Evolutionary conservation across 1,140 invertebrate genomes (phyloP).

Genomic region (Agrilus planipennis): DNA sequence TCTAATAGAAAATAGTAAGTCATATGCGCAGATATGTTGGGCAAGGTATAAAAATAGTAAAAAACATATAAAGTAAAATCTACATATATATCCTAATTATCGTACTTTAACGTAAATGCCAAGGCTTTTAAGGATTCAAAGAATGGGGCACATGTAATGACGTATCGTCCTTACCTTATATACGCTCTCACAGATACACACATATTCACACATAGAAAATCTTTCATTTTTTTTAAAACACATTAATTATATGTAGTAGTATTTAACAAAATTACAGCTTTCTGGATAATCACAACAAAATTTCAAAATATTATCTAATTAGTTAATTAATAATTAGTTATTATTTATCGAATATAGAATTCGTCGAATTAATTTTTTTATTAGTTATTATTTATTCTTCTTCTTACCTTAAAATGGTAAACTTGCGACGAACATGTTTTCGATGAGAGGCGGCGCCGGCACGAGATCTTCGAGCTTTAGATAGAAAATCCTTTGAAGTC

Average conservation of each 20-base stretch:
- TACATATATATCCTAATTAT: too few species aligned
- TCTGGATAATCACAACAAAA: neutral
- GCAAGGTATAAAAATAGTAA: too few species aligned
- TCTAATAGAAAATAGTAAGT: too few species aligned
- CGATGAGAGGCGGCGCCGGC: slow-evolving; percentile 81
- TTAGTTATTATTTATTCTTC: neutral
- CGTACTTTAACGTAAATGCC: too few species aligned
- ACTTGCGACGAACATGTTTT: slow-evolving; percentile 89
- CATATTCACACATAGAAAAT: neutral
- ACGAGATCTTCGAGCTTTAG: slow-evolving; percentile 86
- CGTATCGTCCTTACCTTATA: neutral
- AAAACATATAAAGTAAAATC: too few species aligned
- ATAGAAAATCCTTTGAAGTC: slow-evolving; percentile 88
- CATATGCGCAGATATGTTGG: too few species aligned
- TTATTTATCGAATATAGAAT: slow-evolving; percentile 18
- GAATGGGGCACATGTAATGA: neutral
- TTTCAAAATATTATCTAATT: slow-evolving; percentile 2
- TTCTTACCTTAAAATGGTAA: slow-evolving; percentile 65
- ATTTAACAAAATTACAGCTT: neutral
- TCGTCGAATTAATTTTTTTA: neutral
- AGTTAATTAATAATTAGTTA: slow-evolving; percentile 17
- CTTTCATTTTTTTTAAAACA: neutral
- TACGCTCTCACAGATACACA: neutral
- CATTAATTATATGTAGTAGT: slow-evolving; percentile 1
- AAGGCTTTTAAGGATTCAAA: too few species aligned